phyloP scores from a whole-genome alignment of 2,888 invertebrate genomes.

The Deilephila porcellus region DNA sequence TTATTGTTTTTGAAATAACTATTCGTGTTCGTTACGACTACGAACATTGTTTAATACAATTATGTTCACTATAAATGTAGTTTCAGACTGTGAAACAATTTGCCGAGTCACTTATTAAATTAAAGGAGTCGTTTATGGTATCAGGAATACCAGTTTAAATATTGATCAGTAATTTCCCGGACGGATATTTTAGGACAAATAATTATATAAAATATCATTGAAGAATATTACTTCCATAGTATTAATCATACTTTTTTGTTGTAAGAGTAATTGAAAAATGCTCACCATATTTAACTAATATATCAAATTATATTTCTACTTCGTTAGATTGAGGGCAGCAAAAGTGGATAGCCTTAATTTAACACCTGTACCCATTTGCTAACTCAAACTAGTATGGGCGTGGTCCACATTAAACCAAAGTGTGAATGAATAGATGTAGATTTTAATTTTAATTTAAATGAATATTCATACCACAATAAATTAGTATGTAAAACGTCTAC shows the following conservation, averaged over 20 bases:
- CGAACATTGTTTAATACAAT: conserved; percentile 16
- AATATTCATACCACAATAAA: not conserved
- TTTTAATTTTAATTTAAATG: too few species aligned
- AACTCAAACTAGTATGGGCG: not conserved
- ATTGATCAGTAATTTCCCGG: too few species aligned
- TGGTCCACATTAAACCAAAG: not conserved
- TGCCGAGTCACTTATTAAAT: not conserved
- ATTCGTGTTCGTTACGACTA: conserved; percentile 23
- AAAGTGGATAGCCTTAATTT: not conserved
- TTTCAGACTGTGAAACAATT: not conserved
- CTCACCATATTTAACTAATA: too few species aligned
- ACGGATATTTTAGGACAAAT: too few species aligned
- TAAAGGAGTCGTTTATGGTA: too few species aligned
- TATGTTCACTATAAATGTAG: conserved; percentile 1
- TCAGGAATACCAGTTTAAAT: too few species aligned
- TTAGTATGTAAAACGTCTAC: too few species aligned
- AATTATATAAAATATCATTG: too few species aligned
- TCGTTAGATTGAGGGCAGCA: not conserved
- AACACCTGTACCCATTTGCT: not conserved
- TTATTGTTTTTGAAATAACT: conserved; percentile 45
- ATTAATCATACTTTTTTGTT: too few species aligned
- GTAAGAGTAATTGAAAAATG: too few species aligned
- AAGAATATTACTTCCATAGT: too few species aligned
- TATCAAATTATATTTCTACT: too few species aligned
- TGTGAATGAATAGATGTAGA: not conserved